A percentile compares a stretch with the other conserved stretches of the same genome.
Evolutionary conservation across 1,140 invertebrate species (phyloP).

Genomic region (Adoxophyes honmai): DNA sequence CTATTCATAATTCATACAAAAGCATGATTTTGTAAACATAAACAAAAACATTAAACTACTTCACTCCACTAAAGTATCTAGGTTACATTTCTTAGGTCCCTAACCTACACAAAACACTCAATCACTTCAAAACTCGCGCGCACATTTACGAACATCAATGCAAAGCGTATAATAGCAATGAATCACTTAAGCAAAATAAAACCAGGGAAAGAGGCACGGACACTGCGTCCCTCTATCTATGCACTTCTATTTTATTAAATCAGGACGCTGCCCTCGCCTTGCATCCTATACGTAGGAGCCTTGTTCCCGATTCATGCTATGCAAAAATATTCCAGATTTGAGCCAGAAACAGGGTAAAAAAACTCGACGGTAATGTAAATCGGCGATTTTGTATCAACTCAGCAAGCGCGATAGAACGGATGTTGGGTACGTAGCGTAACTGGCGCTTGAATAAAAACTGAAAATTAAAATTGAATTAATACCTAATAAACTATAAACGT

Average conservation of each 20-base stretch:
- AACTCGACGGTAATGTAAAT: slow-evolving; percentile 17
- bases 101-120: no score
- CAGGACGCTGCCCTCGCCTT: slow-evolving; percentile 46
- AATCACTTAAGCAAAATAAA: slow-evolving; percentile 25
- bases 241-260: slow-evolving; percentile 68
- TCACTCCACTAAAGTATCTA: no score
- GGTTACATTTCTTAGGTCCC: no score
- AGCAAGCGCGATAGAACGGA: slow-evolving; percentile 6
- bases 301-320: slow-evolving; percentile 63
- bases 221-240: slow-evolving; percentile 46
- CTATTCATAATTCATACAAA: no score
- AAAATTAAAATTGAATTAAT: no score
- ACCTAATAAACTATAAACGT: no score
- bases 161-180: slow-evolving; percentile 24
- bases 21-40: no score
- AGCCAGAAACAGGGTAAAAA: slow-evolving; percentile 25
- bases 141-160: slow-evolving; percentile 22
- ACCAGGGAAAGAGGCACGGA: slow-evolving; percentile 20
- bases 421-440: neutral
- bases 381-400: slow-evolving; percentile 11
- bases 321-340: slow-evolving; percentile 62
- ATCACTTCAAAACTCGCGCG: no score
- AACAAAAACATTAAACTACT: no score
- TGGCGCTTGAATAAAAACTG: no score
- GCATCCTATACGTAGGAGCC: slow-evolving; percentile 48